Evolutionary conservation across 2,113 vertebrate species (phyloP).

Genomic region (Pholis gunnellus): DNA sequence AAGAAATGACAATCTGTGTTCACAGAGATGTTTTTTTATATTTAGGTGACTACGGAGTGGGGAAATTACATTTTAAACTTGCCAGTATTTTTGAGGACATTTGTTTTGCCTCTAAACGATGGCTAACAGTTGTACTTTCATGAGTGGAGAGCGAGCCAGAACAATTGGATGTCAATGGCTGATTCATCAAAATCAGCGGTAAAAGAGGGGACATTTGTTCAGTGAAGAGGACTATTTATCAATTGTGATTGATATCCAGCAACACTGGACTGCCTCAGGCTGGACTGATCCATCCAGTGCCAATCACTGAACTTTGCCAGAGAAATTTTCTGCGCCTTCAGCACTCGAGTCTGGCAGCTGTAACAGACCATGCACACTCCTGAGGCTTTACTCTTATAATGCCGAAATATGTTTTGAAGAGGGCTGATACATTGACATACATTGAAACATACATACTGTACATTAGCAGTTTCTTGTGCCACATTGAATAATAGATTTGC

Average conservation of each 20-base stretch:
- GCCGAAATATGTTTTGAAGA: background rate
- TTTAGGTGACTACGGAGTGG: background rate
- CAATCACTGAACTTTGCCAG: conserved; percentile 72
- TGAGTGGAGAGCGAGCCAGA: conserved; percentile 45
- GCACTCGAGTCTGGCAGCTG: conserved; percentile 18
- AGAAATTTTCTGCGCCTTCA: conserved; percentile 57
- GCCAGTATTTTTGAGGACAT: conserved; percentile 36
- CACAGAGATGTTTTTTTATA: background rate
- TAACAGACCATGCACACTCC: conserved; percentile 13
- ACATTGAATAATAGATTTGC: background rate
- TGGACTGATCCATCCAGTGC: conserved; percentile 68
- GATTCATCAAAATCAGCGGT: conserved; percentile 75
- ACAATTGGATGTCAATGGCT: conserved; percentile 68
- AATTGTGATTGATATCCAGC: conserved; percentile 75
- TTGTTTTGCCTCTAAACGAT: conserved; percentile 54
- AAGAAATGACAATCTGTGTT: conserved; percentile 19
- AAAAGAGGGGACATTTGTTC: conserved; percentile 73
- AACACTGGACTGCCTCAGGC: conserved; percentile 69
- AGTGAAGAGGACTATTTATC: conserved; percentile 72
- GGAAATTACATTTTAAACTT: conserved; percentile 31
- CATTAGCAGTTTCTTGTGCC: background rate
- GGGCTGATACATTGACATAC: background rate
- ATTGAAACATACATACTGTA: background rate
- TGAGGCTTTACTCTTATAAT: background rate
- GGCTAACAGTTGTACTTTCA: conserved; percentile 70